These are phyloP conservation scores for Amphiprion ocellaris DNA, from an alignment of 2,113 vertebrate genomes.

Conservation along the genomic window DNA sequence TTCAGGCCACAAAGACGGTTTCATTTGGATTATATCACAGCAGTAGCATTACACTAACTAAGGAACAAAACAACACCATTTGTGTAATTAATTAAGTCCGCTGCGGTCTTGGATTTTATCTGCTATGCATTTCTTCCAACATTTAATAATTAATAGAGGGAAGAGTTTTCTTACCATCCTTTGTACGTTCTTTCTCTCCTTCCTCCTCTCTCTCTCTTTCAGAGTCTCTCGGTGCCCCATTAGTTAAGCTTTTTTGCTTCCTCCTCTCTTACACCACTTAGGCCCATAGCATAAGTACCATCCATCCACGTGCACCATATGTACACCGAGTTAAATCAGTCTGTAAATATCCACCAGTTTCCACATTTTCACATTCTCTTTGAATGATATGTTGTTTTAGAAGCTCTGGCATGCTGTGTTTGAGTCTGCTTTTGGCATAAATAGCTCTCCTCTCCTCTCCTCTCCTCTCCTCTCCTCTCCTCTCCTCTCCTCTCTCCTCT, in stretches of 20 bases:
- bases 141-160: constrained; percentile 67
- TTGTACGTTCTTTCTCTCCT: constrained; percentile 31
- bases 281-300: constrained; percentile 29
- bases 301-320: constrained; percentile 21
- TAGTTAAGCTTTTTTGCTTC: constrained; percentile 53
- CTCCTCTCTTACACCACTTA: constrained; percentile 38
- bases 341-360: constrained; percentile 46
- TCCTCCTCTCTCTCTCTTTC: constrained; percentile 1
- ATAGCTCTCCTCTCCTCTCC: constrained; percentile 16
- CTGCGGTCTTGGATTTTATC: constrained; percentile 26
- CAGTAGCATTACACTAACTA: constrained; percentile 9
- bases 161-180: constrained; percentile 21
- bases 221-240: constrained; percentile 58
- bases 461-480: constrained; percentile 4
- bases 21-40: constrained; percentile 25
- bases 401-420: constrained; percentile 9
- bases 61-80: constrained; percentile 24
- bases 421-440: constrained; percentile 11
- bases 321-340: constrained; percentile 38
- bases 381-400: constrained; percentile 33
- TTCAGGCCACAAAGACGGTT: constrained; percentile 27
- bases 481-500: constrained; percentile 5
- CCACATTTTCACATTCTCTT: constrained; percentile 35
- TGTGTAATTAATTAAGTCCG: constrained; percentile 48
- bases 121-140: constrained; percentile 32